Base-by-base conservation (phyloP, 2,888 invertebrate genomes). In the Drosophila mettleri region DNA sequence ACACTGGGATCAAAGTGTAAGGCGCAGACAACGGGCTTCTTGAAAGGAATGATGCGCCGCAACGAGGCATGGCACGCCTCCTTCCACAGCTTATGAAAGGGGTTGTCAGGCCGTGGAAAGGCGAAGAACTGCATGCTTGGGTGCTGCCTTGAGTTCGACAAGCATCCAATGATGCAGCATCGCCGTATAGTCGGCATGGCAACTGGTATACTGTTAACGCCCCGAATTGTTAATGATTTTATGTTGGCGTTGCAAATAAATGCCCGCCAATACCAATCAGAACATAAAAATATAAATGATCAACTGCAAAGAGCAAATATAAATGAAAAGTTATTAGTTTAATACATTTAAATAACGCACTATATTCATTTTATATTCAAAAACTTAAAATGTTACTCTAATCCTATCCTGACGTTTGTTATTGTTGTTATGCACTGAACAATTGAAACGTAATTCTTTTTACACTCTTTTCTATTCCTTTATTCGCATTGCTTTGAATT, bases 51-150 rank as follows among this genome's bases (percentile, higher is more conserved):
- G 22, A 91, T 91, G 36, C 92, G 89, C 3, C 90, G 89, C 63
- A 91, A 53, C 0, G 91, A 91, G 14, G 91, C 92, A 57, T 91
- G 91, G 57, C 91, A 91, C 1, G 92, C 92, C 43, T 91, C 90
- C 63, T 90, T 90, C 91, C 91, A 91, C 22, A 91, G 69, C 60
- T 90, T 89, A 53, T 90, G 90, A 39, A 90, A 90, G 0, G 89
- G 85, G 43, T 90, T 90, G 45, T 90, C 91, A 3, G 91, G 92
- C 0, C 86, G 74, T 3, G 91, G 91, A 58, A 91, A 91, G 31
- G 91, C 91, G 38, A 91, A 91, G 77, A 91, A 91, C 66, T 91
- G 92, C 77, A 91, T 80, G 61, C 88, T 89, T 54, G 90, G 90
- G 59, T 90, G 83, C 66, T 90, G 90, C 3, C 91, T 72, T 9